Percentiles rank a stretch among this genome's conserved stretches.
Evolutionary conservation across 2,888 invertebrate species (phyloP).

Genomic region (Drosophila hamatofila): DNA sequence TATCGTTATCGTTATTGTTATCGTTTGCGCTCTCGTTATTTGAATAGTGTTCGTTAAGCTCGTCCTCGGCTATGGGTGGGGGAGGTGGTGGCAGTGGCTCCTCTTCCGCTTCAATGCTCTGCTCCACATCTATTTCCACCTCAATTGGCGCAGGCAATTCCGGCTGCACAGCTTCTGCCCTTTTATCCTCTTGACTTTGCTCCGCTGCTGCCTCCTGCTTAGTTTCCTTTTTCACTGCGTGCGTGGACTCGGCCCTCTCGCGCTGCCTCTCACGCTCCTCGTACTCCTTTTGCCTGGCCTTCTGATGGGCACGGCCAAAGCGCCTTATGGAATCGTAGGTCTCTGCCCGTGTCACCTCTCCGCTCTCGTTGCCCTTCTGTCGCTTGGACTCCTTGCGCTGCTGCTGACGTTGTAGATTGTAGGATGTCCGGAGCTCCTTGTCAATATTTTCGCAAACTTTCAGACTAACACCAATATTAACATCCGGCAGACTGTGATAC

Average conservation of each 20-base stretch:
- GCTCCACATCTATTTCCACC: slow-evolving; percentile 5
- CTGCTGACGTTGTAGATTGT: slow-evolving; percentile 78
- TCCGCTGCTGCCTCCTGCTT: slow-evolving; percentile 10
- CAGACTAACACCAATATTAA: slow-evolving; percentile 89
- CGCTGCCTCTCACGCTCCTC: slow-evolving; percentile 62
- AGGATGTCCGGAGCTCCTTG: slow-evolving; percentile 87
- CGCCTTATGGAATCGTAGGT: slow-evolving; percentile 84
- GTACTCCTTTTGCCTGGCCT: slow-evolving; percentile 80
- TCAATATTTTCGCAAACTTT: slow-evolving; percentile 90
- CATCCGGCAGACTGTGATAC: slow-evolving; percentile 90
- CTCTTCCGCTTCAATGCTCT: slow-evolving; percentile 20
- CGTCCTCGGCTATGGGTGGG: slow-evolving; percentile 50
- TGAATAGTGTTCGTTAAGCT: slow-evolving; percentile 14
- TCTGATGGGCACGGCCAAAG: slow-evolving; percentile 84
- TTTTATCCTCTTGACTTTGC: slow-evolving; percentile 38
- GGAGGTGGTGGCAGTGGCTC: slow-evolving; percentile 62
- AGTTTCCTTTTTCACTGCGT: slow-evolving; percentile 43
- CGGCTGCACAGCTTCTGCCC: slow-evolving; percentile 29
- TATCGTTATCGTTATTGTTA: slow-evolving; percentile 29
- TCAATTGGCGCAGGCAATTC: slow-evolving; percentile 32
- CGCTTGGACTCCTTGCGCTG: slow-evolving; percentile 64
- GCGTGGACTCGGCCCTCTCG: slow-evolving; percentile 52
- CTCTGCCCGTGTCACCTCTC: slow-evolving; percentile 71
- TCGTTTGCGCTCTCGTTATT: slow-evolving; percentile 10
- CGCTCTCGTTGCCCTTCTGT: slow-evolving; percentile 19